These are phyloP conservation scores for Achatina immaculata DNA, from an alignment of 1,140 invertebrate species.

Conservation along the genomic window DNA sequence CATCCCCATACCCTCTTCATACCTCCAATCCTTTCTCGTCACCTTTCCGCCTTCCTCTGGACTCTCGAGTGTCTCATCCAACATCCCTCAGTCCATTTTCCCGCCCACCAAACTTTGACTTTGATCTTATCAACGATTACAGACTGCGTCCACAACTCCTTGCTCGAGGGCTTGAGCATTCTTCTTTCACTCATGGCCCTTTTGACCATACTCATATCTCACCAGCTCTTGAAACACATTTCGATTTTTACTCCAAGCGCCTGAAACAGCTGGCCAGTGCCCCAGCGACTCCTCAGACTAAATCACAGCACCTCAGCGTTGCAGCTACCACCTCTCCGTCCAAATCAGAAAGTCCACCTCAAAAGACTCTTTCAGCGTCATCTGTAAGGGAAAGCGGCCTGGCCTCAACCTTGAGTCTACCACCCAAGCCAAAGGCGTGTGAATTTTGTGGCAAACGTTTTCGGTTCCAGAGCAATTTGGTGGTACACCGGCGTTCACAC, in stretches of 20 bases:
- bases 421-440: conserved; percentile 71
- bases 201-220: conserved; percentile 40
- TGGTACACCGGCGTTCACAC: conserved; percentile 88
- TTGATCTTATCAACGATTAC: conserved; percentile 47
- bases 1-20: conserved; percentile 49
- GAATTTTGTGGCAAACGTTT: conserved; percentile 94
- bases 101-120: conserved; percentile 55
- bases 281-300: conserved; percentile 79
- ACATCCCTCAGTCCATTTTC: conserved; percentile 73
- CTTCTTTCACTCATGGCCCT: conserved; percentile 47
- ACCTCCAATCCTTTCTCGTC: conserved; percentile 49
- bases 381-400: conserved; percentile 39
- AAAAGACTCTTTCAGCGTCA: conserved; percentile 32
- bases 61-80: conserved; percentile 74
- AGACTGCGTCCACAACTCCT: conserved; percentile 38
- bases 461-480: conserved; percentile 91
- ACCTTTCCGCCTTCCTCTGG: conserved; percentile 71
- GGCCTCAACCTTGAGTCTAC: conserved; percentile 22
- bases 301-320: conserved; percentile 33
- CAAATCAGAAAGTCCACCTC: conserved; percentile 71
- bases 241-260: conserved; percentile 98
- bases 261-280: conserved; percentile 92
- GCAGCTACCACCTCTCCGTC: conserved; percentile 18
- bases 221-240: conserved; percentile 60
- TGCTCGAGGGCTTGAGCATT: conserved; percentile 56